phyloP scores from a whole-genome alignment of 2,888 invertebrate genomes.

The Synanthedon tipuliformis region DNA sequence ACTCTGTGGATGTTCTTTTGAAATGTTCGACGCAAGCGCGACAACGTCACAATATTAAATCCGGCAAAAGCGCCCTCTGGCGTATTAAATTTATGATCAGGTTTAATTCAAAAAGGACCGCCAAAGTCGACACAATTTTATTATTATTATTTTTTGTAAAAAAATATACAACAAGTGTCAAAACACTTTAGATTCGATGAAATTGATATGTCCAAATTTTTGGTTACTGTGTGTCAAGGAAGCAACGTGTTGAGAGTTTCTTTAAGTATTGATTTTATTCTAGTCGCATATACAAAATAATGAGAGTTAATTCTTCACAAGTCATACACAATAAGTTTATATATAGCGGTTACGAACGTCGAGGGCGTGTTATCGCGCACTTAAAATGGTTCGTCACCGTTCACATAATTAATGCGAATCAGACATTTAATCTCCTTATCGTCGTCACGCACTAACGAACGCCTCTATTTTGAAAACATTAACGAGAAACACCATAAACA shows the following conservation, averaged over 20 bases:
- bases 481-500: slow-evolving; percentile 12
- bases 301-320: slow-evolving; percentile 15
- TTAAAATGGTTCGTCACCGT: slow-evolving; percentile 59
- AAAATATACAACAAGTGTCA: slow-evolving; percentile 6
- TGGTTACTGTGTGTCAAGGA: not conserved
- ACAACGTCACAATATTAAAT: slow-evolving; percentile 24
- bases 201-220: not conserved
- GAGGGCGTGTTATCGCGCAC: slow-evolving; percentile 58
- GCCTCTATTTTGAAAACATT: slow-evolving; percentile 13
- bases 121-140: slow-evolving; percentile 18
- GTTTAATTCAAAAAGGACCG: slow-evolving; percentile 44
- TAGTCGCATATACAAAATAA: slow-evolving; percentile 19
- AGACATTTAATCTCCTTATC: slow-evolving; percentile 35
- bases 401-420: slow-evolving; percentile 65
- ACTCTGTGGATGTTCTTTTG: slow-evolving; percentile 4
- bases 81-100: slow-evolving; percentile 9
- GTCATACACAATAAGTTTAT: slow-evolving; percentile 13
- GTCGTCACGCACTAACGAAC: slow-evolving; percentile 34
- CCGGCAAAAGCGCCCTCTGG: slow-evolving; percentile 28
- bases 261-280: slow-evolving; percentile 54
- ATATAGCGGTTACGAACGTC: slow-evolving; percentile 21
- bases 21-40: slow-evolving; percentile 30
- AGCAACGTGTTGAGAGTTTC: slow-evolving; percentile 11
- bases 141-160: slow-evolving; percentile 12
- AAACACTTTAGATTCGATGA: too few species aligned